Evolutionary conservation across 2,888 invertebrate genomes (phyloP), one percentile per base, ranked within the genome.

Genomic region (Escarpia spicata): DNA sequence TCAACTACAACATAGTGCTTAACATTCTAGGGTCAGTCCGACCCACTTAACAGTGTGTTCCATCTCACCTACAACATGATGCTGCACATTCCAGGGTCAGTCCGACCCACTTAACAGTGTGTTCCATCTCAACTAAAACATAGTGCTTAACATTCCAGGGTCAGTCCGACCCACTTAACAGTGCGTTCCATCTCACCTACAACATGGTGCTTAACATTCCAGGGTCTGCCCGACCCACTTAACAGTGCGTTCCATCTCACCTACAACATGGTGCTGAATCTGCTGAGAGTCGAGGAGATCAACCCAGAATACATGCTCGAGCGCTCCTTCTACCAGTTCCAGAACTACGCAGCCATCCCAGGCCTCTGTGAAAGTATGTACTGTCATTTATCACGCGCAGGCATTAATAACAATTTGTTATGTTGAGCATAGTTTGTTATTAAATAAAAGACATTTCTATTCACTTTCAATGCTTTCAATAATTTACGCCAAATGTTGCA

Each of bases 21-120:
- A 98, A 99, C 97, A 15, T 45, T 98, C 6, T 98, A 99, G 97
- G 99, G 99, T 43, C 98, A 98, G 95, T 98, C 99, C 0, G 99
- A 99, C 97, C 98, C 99, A 0, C 98, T 99, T 93, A 99, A 99
- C 97, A 99, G 99, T 0, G 99, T 99, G 0, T 99, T 99, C 97
- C 99, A 99, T 97, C 97, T 99, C 93, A 99, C 99, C 0, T 99
- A 99, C 96, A 99, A 99, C 96, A 99, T 99, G 99, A 99, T 99
- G 3, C 97, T 99, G 93, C 98, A 99, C 97, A 97, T 99, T 98
- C 6, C 98, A 99, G 97, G 99, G 99, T 43, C 98, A 98, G 95
- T 98, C 99, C 0, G 99, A 99, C 97, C 98, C 99, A 0, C 98
- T 99, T 93, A 99, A 99, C 97, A 99, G 99, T 0, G 99, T 99